Base-by-base conservation (phyloP, 1,140 invertebrate species). In the Conopomorpha cramerella region DNA sequence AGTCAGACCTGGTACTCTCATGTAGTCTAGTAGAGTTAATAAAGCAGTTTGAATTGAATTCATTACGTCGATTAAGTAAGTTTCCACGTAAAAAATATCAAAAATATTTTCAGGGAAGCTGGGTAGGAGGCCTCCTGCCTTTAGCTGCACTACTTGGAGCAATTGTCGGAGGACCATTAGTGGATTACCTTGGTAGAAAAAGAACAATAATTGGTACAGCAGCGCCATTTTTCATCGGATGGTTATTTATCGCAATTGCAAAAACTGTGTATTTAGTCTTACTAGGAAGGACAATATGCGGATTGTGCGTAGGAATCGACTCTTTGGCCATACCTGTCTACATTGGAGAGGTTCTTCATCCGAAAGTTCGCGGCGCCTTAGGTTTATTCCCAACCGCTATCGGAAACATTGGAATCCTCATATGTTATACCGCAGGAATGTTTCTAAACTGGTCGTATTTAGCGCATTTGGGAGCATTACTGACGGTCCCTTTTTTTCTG, bases 61-160 rank as follows among this genome's bases (percentile, higher is more conserved):
- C 1, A 8, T 18, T 31, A 34, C n/a, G n/a, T n/a, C n/a, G n/a
- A n/a, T n/a, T n/a, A n/a, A n/a, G n/a, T n/a, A n/a, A n/a, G n/a
- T n/a, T n/a, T n/a, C n/a, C n/a, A n/a, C n/a, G n/a, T n/a, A n/a
- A n/a, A n/a, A n/a, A n/a, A 49, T 51, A 55, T 46, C n/a, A n/a
- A n/a, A n/a, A n/a, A n/a, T n/a, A n/a, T 54, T 49, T 82, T 25
- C 80, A 95, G 88, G 84, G 79, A 19, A 92, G 91, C 32, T 96
- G 93, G 94, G 89, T 96, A 36, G 92, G 91, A 19, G 91, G 92
- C 33, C 72, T 96, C 8, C 87, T 96, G 86, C 92, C 93, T 0
- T 58, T 96, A 31, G 89, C 89, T 34, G 94, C 92, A 6, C 67
- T 96, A 10, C 63, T 87, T 8, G 94, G 93, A 13, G 93, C 92